Evolutionary conservation across 2,113 vertebrate species (phyloP), one percentile per base, ranked within the genome.

Genomic region (Calyptomena viridis): DNA sequence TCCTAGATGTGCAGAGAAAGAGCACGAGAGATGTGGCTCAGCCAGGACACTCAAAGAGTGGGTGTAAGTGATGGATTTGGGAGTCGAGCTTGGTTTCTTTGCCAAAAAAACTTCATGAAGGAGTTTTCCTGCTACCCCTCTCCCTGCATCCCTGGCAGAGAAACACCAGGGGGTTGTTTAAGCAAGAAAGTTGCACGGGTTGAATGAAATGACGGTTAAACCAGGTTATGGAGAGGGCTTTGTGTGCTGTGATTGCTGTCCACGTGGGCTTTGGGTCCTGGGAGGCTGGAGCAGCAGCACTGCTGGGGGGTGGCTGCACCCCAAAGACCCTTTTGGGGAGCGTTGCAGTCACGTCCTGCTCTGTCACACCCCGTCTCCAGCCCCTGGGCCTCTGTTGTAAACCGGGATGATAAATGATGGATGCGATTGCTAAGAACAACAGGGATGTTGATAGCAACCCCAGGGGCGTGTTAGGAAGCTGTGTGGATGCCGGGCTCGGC

Each of bases 371-470:
- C 63, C 31, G 1, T 33, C 72, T 66, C 25, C 12, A 46, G 68
- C 55, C 81, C 53, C 71, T 10, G 88, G 81, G 91, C 84, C 68
- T 80, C 24, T 17, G 90, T 25, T 37, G 75, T 2, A 77, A 59
- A 50, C 58, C 1, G 17, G 67, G 67, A 4, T 31, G 90, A 91
- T 21, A 85, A 93, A 84, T 5, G 80, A 55, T 60, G 95, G 95
- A 53, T 90, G 76, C 1, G 24, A 91, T 88, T 2, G 63, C 92
- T 73, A 44, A 53, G 88, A 66, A 90, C 88, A 84, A 69, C 84
- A 84, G 82, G 87, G 92, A 11, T 94, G 94, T 94, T 92, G 96
- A 64, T 82, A 83, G 92, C 95, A 94, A 93, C 71, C 92, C 90
- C 92, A 86, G 89, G 73, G 93, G 89, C 5, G 89, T 86, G 93